Conservation (phyloP, 2,888 invertebrate genomes). For the Coleophora flavipennella region DNA sequence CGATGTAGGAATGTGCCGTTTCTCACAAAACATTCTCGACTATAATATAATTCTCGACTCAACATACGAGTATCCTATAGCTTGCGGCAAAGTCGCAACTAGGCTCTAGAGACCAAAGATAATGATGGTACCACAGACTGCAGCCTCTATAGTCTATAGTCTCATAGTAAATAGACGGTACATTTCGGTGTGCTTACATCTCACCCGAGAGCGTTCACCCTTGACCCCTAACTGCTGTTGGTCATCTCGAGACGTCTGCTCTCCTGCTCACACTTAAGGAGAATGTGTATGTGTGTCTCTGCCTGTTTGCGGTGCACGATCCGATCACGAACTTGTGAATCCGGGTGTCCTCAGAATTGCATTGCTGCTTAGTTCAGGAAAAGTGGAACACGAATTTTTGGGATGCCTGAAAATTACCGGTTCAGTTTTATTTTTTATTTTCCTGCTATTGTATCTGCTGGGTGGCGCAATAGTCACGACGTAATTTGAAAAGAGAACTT, state of each 20-base stretch:
- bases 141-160: background rate
- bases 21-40: no score
- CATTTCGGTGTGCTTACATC: constrained; percentile 24
- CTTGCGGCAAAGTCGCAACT: constrained; percentile 28
- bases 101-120: background rate
- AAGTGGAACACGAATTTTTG: constrained; percentile 15
- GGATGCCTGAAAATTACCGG: no score
- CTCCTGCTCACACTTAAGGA: constrained; percentile 26
- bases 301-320: constrained; percentile 52
- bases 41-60: no score
- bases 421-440: no score
- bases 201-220: constrained; percentile 68
- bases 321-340: constrained; percentile 50
- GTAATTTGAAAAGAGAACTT: no score
- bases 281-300: constrained; percentile 23
- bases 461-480: no score
- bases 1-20: no score
- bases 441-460: no score
- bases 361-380: constrained; percentile 37
- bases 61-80: constrained; percentile 18
- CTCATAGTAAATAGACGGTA: constrained; percentile 11
- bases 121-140: no score
- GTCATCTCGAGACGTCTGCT: constrained; percentile 54
- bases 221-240: constrained; percentile 65
- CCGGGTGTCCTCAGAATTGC: constrained; percentile 69